Percentiles rank a stretch among this genome's conserved stretches.
Evolutionary conservation across 2,797 vertebrate genomes (phyloP).

Genomic region (Delichon dasypus): DNA sequence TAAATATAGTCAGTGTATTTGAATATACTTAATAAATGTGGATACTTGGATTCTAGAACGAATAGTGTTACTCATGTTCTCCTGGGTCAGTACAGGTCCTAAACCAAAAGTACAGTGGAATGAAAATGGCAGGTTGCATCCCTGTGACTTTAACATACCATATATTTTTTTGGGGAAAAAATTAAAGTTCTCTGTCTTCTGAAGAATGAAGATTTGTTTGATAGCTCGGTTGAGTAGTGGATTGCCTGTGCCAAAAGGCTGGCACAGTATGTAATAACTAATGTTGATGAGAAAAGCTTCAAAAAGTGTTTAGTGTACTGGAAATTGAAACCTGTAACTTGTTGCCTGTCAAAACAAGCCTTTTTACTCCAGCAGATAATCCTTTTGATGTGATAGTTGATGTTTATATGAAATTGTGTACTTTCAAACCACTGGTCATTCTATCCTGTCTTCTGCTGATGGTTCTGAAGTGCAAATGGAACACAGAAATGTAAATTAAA

Average conservation of each 20-base stretch:
- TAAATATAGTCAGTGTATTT: not conserved
- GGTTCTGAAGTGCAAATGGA: not conserved
- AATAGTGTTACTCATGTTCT: not conserved
- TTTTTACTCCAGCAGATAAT: not conserved
- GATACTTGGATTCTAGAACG: not conserved
- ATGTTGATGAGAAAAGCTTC: not conserved
- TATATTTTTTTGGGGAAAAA: rapidly evolving
- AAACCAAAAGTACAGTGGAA: not conserved
- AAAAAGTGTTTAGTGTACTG: not conserved
- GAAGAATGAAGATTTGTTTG: not conserved
- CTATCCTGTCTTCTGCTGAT: not conserved
- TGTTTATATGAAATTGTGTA: not conserved
- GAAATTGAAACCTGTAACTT: not conserved
- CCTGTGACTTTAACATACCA: not conserved
- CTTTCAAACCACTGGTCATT: not conserved
- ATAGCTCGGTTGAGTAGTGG: not conserved
- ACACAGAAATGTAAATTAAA: not conserved
- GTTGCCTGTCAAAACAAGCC: not conserved
- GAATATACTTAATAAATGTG: not conserved
- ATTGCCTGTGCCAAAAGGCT: not conserved
- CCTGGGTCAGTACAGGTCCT: not conserved
- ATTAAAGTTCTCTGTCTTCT: not conserved
- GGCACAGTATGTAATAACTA: not conserved
- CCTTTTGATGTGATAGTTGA: not conserved
- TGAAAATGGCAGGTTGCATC: not conserved